Conservation (phyloP, 2,888 invertebrate genomes). For the Diogma glabrata region DNA sequence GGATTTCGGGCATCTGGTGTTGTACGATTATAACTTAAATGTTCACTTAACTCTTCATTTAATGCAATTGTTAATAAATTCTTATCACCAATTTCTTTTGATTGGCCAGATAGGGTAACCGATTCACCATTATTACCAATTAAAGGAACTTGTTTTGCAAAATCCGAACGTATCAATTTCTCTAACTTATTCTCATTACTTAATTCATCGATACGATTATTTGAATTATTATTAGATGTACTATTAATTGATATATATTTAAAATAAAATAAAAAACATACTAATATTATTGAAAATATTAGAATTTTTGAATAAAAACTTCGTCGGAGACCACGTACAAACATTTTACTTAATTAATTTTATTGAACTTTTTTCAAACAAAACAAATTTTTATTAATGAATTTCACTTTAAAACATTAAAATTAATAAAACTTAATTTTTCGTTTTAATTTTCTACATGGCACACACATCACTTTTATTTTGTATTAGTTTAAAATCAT, state of each 20-base stretch:
- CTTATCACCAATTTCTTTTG: slow-evolving; percentile 52
- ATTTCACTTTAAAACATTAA: no score
- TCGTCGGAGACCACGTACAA: slow-evolving; percentile 25
- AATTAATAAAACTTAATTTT: no score
- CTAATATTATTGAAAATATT: slow-evolving; percentile 28
- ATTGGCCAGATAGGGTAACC: slow-evolving; percentile 51
- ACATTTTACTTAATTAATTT: no score
- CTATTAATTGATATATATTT: slow-evolving; percentile 19
- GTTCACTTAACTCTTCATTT: slow-evolving; percentile 79
- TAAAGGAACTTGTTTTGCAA: slow-evolving; percentile 51
- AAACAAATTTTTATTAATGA: no score
- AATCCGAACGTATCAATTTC: slow-evolving; percentile 46
- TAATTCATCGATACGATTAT: not conserved
- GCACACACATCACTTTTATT: no score
- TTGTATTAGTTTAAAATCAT: no score
- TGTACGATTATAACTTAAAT: slow-evolving; percentile 72
- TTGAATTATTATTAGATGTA: not conserved
- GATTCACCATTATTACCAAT: slow-evolving; percentile 62
- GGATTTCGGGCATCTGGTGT: slow-evolving; percentile 34
- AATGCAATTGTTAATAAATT: slow-evolving; percentile 74
- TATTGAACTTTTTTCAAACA: no score
- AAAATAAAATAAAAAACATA: slow-evolving; percentile 31
- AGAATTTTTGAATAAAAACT: slow-evolving; percentile 34
- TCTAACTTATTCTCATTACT: slow-evolving; percentile 27
- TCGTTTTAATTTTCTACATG: no score